These are phyloP conservation scores for Cydia fagiglandana DNA, from an alignment of 1,140 invertebrate genomes.

Conservation along the genomic window DNA sequence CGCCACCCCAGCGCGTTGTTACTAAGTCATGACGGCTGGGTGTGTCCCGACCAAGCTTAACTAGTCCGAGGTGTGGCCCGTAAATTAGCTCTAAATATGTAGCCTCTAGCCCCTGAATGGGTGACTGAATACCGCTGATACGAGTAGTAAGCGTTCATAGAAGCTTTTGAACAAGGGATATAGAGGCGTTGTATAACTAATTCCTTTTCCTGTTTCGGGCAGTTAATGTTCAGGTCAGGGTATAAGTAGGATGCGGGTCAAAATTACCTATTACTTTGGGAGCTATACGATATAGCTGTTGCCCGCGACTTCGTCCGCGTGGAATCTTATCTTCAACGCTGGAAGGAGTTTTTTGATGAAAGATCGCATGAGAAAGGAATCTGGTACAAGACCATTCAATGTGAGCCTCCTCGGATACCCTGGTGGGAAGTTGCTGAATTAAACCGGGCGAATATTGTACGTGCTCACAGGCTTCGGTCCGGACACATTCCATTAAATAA, in stretches of 20 bases:
- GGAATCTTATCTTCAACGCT: too few relatives aligned
- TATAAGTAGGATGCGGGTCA: not conserved
- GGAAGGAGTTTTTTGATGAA: too few relatives aligned
- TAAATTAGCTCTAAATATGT: constrained; percentile 16
- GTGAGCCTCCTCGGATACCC: too few relatives aligned
- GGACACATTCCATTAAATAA: too few relatives aligned
- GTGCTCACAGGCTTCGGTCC: too few relatives aligned
- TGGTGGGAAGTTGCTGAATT: too few relatives aligned
- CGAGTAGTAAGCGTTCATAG: not conserved
- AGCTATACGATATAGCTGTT: not conserved
- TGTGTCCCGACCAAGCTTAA: constrained; percentile 4
- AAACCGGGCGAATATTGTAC: too few relatives aligned
- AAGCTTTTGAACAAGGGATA: not conserved
- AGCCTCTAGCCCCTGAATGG: not conserved
- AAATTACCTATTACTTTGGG: not conserved
- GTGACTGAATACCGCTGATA: not conserved
- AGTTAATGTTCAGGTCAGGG: not conserved
- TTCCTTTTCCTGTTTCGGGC: not conserved
- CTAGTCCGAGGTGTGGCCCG: constrained; percentile 18
- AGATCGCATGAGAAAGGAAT: too few relatives aligned
- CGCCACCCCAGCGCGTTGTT: constrained; percentile 16
- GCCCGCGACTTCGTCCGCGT: too few relatives aligned
- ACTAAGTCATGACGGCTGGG: constrained; percentile 20
- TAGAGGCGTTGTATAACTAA: not conserved
- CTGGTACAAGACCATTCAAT: too few relatives aligned